Base-by-base conservation (phyloP, 1,140 invertebrate species). In the Drosophila rufa region DNA sequence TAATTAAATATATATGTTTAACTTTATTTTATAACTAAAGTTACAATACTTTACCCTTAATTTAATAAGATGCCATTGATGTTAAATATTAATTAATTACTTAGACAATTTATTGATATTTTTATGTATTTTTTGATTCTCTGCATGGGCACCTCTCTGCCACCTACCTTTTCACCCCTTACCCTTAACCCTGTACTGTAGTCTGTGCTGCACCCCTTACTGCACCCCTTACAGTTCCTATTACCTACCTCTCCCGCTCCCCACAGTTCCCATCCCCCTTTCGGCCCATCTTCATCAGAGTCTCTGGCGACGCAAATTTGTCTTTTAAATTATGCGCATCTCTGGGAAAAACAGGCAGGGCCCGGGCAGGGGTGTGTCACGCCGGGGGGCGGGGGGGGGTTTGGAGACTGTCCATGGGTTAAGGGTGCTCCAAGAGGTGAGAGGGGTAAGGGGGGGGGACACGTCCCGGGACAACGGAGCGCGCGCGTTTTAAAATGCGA, bases 301-400 rank as follows among this genome's bases (percentile, higher is more conserved):
- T 55, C 65, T 30, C 61, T 50, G 43, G 68, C 45, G 75, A 67
- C 57, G 78, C 59, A 80, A 85, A 83, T 83, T 85, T 84, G 82
- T 85, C 79, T 85, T 85, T 85, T 85, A 81, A 80, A 85, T 85
- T 85, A 85, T 85, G 82, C 82, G 79, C 82, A 85, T 87, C 80
- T 82, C 71, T 82, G 79, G 60, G 47, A 64, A 42, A 42, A 55
- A 22, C 33, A 22, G 51, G 30, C 51, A 51, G 8, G 33, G 33
- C 33, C 0, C 0, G 43, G 59, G 47, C 17, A 59, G 19, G 17
- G 33, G 33, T 36, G 51, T 38, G 30, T 48, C 12, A 43, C 17
- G 33, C 25, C 14, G 4, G 19, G 3, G 3, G 33, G 11, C n/a
- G n/a, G 7, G 42, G 7, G 7, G 17, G 38, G 17, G n/a, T n/a